These are phyloP conservation scores for Drosophila villosipedis DNA, from an alignment of 2,888 invertebrate species.

Conservation along the genomic window DNA sequence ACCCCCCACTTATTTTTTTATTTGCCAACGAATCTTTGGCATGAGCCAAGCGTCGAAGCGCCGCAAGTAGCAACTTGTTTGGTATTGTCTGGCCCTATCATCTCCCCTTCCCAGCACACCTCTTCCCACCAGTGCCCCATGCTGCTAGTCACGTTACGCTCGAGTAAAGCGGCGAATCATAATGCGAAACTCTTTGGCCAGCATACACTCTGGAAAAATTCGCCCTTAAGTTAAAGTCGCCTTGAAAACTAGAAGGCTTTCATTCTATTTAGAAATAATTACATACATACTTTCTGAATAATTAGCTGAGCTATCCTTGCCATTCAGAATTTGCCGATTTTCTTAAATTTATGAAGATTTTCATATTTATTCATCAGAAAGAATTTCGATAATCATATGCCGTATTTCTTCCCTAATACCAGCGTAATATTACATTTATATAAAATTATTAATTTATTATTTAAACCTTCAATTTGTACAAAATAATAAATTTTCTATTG, in stretches of 20 bases:
- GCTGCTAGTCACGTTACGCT: constrained; percentile 59
- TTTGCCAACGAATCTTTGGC: constrained; percentile 55
- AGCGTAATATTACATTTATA: too few relatives aligned
- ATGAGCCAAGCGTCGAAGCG: constrained; percentile 69
- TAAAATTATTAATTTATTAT: background rate
- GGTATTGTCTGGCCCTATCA: constrained; percentile 5
- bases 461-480: background rate
- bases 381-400: background rate
- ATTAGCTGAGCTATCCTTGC: background rate
- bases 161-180: constrained; percentile 75
- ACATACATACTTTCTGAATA: background rate
- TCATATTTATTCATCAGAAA: too few relatives aligned
- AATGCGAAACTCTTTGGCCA: constrained; percentile 79
- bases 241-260: background rate
- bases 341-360: background rate
- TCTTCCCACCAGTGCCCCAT: background rate
- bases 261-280: background rate
- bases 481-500: background rate
- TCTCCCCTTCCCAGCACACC: background rate
- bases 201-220: constrained; percentile 37
- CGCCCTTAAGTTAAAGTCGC: background rate
- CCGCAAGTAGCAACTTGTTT: constrained; percentile 64
- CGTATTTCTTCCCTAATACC: too few relatives aligned
- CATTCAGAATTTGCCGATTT: background rate
- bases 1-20: constrained; percentile 13